phyloP scores from a whole-genome alignment of 2,888 invertebrate genomes.

The Melinaea marsaeus region DNA sequence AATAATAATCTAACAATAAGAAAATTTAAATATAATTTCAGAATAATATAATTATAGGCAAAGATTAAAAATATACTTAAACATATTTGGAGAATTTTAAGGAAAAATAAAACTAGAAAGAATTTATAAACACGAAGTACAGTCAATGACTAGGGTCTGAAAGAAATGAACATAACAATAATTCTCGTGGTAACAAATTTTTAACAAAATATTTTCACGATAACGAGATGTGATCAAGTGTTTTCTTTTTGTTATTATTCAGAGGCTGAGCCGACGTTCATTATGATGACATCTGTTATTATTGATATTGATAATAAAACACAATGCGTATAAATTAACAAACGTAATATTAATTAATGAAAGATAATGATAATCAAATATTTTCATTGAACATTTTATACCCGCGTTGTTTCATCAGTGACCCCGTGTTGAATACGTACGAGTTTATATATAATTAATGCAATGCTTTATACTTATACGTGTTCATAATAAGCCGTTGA shows the following conservation, averaged over 20 bases:
- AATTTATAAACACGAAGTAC: too few species aligned
- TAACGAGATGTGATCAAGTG: conserved; percentile 26
- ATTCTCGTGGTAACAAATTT: conserved; percentile 2
- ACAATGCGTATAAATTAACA: too few species aligned
- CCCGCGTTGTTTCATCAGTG: background rate
- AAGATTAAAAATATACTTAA: too few species aligned
- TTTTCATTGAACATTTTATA: background rate
- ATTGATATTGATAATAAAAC: conserved; percentile 19
- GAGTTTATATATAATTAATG: background rate
- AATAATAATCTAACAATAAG: too few species aligned
- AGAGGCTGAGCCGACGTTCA: background rate
- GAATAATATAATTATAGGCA: too few species aligned
- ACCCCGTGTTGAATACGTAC: background rate
- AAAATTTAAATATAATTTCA: too few species aligned
- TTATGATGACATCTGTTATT: conserved; percentile 18
- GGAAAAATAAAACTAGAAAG: too few species aligned
- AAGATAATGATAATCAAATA: background rate
- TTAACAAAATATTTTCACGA: conserved; percentile 12
- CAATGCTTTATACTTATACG: background rate
- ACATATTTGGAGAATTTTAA: too few species aligned
- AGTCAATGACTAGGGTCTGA: background rate
- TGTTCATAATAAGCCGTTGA: background rate
- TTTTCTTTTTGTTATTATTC: conserved; percentile 24
- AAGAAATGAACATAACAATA: background rate
- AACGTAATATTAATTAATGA: too few species aligned